Percentiles rank a stretch among this genome's conserved stretches.
Conservation (phyloP, 2,113 vertebrate species). For the Panthera tigris region DNA sequence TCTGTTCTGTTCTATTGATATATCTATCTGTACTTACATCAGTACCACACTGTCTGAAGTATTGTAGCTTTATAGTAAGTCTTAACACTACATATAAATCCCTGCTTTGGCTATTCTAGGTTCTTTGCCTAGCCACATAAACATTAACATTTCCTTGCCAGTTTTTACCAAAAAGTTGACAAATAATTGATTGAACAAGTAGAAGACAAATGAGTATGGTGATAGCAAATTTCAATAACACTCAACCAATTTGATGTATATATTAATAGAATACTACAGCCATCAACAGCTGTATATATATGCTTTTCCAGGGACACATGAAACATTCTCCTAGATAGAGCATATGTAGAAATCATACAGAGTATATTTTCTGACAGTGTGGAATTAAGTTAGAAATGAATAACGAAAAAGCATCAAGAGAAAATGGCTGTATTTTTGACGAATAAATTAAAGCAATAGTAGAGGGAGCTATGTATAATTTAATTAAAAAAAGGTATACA, state of each 20-base stretch:
- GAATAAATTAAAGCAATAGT: conserved; percentile 27
- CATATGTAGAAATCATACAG: background rate
- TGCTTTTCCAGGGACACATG: background rate
- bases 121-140: background rate
- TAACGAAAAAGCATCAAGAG: conserved; percentile 11
- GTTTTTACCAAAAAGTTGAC: conserved; percentile 22
- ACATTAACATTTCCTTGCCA: background rate
- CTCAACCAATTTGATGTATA: conserved; percentile 17
- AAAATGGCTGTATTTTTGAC: conserved; percentile 20
- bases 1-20: background rate
- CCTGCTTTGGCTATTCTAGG: background rate
- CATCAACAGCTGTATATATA: background rate
- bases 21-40: background rate
- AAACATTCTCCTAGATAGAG: background rate
- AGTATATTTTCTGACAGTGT: background rate
- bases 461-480: background rate
- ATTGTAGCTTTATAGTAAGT: conserved; percentile 4
- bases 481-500: background rate
- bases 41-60: background rate
- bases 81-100: background rate
- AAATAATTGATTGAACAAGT: conserved; percentile 19
- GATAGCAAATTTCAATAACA: background rate
- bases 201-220: background rate
- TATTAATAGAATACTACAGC: background rate
- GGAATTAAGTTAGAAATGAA: conserved; percentile 1